Base-by-base conservation (phyloP, 2,797 vertebrate genomes). In the Bryconaethiops microstoma region DNA sequence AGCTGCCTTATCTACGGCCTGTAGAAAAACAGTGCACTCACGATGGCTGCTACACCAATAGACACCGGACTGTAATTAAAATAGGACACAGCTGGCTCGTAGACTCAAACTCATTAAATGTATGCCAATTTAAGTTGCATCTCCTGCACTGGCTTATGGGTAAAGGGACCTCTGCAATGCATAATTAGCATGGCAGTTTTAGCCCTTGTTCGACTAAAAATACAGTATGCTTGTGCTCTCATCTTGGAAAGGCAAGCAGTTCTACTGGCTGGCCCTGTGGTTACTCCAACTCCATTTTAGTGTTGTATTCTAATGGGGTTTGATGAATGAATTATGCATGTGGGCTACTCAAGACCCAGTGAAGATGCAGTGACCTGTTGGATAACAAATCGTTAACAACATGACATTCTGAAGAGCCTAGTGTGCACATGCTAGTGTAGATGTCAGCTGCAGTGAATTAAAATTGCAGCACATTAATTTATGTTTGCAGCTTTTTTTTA, bases 1-100 rank as follows among this genome's bases (percentile, higher is more conserved):
- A 84, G 79, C 87, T 74, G 85, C 88, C 89, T 92, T 92, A 92
- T 94, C 91, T 89, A 83, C 81, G 84, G 87, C 88, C 88, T 79
- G 85, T 89, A 85, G 89, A 89, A 80, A 80, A 77, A 68, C 52
- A 10, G 57, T 48, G 35, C 4, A 4, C n/a, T 21, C 42, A 62
- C 21, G 62, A 23, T 45, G 55, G 16, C 40, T 48, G 29, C n/a
- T 69, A 69, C 16, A 68, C 60, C 62, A 19, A 73, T 50, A 48
- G 50, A 65, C 39, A 72, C 55, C 25, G n/a, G 42, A 39, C 60
- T 59, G 5, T 77, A 67, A 78, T 60, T 78, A 68, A 52, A 77
- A 78, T 23, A 21, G 21, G n/a, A 29, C 19, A 16, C 23, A 40
- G 55, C 68, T 23, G 52, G 42, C 7, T 54, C 9, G 16, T 14